phyloP scores from a whole-genome alignment of 1,140 invertebrate genomes.

The Bombus balteatus region DNA sequence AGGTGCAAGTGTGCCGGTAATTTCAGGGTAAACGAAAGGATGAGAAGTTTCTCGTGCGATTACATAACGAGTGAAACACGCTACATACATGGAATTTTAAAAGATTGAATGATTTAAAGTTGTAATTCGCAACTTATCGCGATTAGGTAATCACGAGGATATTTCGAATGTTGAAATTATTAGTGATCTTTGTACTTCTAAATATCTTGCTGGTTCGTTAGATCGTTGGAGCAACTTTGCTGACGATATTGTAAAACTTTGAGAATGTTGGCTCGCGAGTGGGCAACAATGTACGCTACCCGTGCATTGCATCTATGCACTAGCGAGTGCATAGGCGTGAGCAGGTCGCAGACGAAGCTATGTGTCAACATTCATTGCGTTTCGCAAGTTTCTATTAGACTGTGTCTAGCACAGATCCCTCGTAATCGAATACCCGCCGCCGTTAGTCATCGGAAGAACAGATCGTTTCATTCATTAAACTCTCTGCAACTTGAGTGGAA shows the following conservation, averaged over 20 bases:
- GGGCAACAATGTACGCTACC: slow-evolving; percentile 52
- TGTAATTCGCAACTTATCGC: neutral
- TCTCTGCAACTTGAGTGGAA: neutral
- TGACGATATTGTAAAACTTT: slow-evolving; percentile 7
- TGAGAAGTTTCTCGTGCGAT: neutral
- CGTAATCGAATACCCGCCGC: slow-evolving; percentile 50
- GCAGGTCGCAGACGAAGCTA: slow-evolving; percentile 65
- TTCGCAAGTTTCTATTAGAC: slow-evolving; percentile 68
- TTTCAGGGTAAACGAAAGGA: neutral
- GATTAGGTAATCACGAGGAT: neutral
- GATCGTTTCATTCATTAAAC: slow-evolving; percentile 52
- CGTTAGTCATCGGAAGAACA: slow-evolving; percentile 49
- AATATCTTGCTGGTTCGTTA: neutral
- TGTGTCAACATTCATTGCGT: slow-evolving; percentile 67
- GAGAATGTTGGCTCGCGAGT: slow-evolving; percentile 48
- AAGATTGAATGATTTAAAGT: neutral
- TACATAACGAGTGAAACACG: neutral
- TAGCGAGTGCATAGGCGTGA: slow-evolving; percentile 64
- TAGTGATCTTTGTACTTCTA: neutral
- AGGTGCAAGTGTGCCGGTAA: neutral
- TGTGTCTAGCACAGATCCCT: slow-evolving; percentile 59
- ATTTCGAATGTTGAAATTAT: neutral
- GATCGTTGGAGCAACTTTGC: neutral
- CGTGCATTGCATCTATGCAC: slow-evolving; percentile 48
- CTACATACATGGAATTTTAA: neutral